phyloP scores from a whole-genome alignment of 1,140 invertebrate species.

The Polypedilum vanderplanki region DNA sequence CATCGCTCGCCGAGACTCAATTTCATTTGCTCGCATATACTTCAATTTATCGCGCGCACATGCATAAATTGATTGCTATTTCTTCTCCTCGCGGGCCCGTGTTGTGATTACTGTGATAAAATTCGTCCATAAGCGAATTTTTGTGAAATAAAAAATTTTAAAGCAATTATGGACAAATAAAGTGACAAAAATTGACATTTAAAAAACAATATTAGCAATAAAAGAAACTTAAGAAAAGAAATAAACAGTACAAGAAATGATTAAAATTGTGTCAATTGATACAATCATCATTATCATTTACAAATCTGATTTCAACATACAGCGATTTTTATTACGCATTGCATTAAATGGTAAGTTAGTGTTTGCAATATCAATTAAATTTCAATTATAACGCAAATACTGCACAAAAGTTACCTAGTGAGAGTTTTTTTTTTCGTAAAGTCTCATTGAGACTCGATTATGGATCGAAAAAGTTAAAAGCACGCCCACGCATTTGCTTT shows the following conservation, averaged over 20 bases:
- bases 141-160: too few relatives aligned
- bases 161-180: too few relatives aligned
- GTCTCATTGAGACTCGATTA: not conserved
- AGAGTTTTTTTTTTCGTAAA: not conserved
- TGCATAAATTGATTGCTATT: conserved; percentile 28
- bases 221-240: not conserved
- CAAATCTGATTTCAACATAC: not conserved
- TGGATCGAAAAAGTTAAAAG: not conserved
- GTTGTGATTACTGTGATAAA: not conserved
- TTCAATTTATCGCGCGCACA: conserved; percentile 27
- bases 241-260: not conserved
- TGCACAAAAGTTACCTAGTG: conserved; percentile 16
- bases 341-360: conserved; percentile 20
- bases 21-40: conserved; percentile 29
- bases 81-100: not conserved
- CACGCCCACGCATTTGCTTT: not conserved
- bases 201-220: too few relatives aligned
- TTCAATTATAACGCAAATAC: conserved; percentile 5
- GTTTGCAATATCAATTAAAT: not conserved
- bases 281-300: not conserved
- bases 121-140: not conserved
- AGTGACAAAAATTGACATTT: too few relatives aligned
- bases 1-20: conserved; percentile 21
- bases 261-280: not conserved
- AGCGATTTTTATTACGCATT: not conserved